Evolutionary conservation across 1,140 invertebrate genomes (phyloP).

Genomic region (Wiebesia pumilae): DNA sequence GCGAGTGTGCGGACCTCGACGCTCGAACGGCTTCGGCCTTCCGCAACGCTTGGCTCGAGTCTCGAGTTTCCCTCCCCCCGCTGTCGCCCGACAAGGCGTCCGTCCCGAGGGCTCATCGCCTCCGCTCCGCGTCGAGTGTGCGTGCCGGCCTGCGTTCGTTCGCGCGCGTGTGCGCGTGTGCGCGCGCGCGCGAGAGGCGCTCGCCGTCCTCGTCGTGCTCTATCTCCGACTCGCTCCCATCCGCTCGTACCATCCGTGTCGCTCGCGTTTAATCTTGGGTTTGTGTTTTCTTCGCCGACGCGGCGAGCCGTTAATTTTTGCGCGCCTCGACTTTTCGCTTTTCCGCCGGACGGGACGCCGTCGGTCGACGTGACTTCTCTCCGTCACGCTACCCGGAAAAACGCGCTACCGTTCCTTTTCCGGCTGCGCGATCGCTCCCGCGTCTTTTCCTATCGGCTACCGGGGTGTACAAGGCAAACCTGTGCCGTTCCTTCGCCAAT

Average conservation of each 20-base stretch:
- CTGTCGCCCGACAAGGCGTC: conserved; percentile 45
- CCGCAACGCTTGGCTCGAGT: conserved; percentile 63
- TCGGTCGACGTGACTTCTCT: conserved; percentile 34
- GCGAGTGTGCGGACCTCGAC: background rate
- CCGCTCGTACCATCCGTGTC: background rate
- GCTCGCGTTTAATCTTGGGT: conserved; percentile 27
- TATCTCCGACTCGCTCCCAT: conserved; percentile 16
- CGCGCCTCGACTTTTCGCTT: background rate
- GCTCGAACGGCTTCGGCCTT: conserved; percentile 60
- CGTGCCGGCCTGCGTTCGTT: background rate
- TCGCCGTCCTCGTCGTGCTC: background rate
- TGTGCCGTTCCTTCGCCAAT: background rate
- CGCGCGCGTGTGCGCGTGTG: background rate
- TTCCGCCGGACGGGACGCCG: background rate
- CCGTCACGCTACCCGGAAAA: conserved; percentile 1
- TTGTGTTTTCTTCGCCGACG: conserved; percentile 6
- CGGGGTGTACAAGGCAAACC: background rate
- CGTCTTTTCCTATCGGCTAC: background rate
- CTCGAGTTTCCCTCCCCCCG: conserved; percentile 50
- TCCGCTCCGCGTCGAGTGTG: conserved; percentile 56
- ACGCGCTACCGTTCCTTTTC: background rate
- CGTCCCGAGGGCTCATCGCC: conserved; percentile 69
- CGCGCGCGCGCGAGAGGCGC: background rate
- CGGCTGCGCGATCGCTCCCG: background rate
- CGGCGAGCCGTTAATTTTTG: conserved; percentile 9